These are phyloP conservation scores for Xanthorhoe designata DNA, from an alignment of 2,888 invertebrate genomes.

Conservation along the genomic window DNA sequence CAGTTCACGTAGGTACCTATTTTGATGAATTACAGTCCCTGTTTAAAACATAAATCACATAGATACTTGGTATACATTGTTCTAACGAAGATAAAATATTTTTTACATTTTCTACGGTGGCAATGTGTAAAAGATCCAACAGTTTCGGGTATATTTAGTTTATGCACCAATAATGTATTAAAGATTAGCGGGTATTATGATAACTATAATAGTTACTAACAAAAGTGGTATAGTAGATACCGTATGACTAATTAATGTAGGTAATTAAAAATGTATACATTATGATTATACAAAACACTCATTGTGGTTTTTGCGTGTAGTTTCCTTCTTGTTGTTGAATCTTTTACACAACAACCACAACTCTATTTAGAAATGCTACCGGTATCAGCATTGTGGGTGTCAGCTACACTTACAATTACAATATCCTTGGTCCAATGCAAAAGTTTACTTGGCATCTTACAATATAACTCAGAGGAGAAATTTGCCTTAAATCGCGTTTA, in stretches of 20 bases:
- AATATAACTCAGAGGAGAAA: slow-evolving; percentile 60
- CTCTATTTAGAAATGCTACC: slow-evolving; percentile 62
- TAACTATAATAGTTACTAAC: neutral
- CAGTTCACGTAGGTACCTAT: slow-evolving; percentile 6
- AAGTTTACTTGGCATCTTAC: slow-evolving; percentile 81
- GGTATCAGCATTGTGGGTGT: slow-evolving; percentile 75
- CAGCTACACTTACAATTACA: slow-evolving; percentile 77
- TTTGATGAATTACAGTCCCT: slow-evolving; percentile 8
- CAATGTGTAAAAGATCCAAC: slow-evolving; percentile 18
- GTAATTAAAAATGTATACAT: neutral
- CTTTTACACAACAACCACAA: slow-evolving; percentile 26
- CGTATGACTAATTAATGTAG: neutral
- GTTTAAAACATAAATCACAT: slow-evolving; percentile 71
- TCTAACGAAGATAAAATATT: slow-evolving; percentile 76
- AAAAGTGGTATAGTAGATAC: neutral
- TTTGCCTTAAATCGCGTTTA: slow-evolving; percentile 42
- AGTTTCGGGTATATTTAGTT: neutral
- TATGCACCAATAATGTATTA: too few relatives aligned
- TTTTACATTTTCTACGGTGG: slow-evolving; percentile 39
- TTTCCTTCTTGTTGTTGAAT: slow-evolving; percentile 24
- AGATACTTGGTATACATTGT: slow-evolving; percentile 76
- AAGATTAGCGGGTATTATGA: too few relatives aligned
- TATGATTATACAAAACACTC: too few relatives aligned
- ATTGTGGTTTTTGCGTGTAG: neutral
- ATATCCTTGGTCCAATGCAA: slow-evolving; percentile 83